phyloP scores from a whole-genome alignment of 2,113 vertebrate species.

The Callionymus lyra region DNA sequence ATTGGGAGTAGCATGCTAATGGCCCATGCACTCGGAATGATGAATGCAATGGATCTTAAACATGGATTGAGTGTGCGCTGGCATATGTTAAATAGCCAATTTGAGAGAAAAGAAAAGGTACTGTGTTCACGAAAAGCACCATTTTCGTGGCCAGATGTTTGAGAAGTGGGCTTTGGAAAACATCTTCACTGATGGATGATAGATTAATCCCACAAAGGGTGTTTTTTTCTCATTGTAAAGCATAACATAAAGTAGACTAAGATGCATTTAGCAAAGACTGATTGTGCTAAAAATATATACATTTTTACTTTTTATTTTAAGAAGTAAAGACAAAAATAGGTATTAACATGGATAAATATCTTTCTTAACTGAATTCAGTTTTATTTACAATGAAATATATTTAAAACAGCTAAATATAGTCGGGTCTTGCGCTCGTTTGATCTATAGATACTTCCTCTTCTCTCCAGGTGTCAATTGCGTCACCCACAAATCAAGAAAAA shows the following conservation, averaged over 20 bases:
- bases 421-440: too few relatives aligned
- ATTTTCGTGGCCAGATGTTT: constrained; percentile 34
- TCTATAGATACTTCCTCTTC: neutral
- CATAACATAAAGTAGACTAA: too few relatives aligned
- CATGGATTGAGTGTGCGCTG: constrained; percentile 1
- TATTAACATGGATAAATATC: too few relatives aligned
- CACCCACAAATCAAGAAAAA: constrained; percentile 4
- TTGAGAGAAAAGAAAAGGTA: constrained; percentile 26
- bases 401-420: too few relatives aligned
- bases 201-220: constrained; percentile 30
- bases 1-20: constrained; percentile 22
- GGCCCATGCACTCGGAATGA: constrained; percentile 23
- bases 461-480: constrained; percentile 13
- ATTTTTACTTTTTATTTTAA: too few relatives aligned
- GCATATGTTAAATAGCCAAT: constrained; percentile 33
- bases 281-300: too few relatives aligned
- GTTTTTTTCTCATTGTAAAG: constrained; percentile 8
- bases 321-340: too few relatives aligned
- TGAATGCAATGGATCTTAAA: constrained; percentile 27
- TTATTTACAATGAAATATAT: too few relatives aligned
- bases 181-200: constrained; percentile 34
- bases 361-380: too few relatives aligned
- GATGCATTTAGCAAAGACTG: too few relatives aligned
- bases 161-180: constrained; percentile 18
- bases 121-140: constrained; percentile 12